phyloP scores from a whole-genome alignment of 2,797 vertebrate genomes.

The Poecilia wingei region DNA sequence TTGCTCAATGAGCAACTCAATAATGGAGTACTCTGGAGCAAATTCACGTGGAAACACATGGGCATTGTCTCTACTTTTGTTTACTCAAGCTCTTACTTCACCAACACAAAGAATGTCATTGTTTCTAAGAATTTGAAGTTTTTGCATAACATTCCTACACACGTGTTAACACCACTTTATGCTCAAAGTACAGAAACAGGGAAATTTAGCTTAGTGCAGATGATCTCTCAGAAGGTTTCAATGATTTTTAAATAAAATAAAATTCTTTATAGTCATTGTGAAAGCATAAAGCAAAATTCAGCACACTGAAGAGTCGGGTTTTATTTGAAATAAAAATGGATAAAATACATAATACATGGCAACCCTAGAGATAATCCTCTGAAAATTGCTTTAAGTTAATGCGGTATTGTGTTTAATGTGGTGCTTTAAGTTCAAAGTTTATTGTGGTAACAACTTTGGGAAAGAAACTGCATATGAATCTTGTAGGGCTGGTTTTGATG shows the following conservation, averaged over 20 bases:
- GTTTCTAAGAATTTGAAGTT: constrained; percentile 44
- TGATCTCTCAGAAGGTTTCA: background rate
- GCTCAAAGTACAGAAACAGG: background rate
- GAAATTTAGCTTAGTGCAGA: background rate
- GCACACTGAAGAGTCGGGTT: background rate
- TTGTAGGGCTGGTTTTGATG: no score
- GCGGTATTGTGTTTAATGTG: background rate
- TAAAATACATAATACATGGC: background rate
- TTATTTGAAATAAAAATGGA: background rate
- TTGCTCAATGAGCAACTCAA: constrained; percentile 23
- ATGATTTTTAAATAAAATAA: background rate
- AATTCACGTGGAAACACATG: constrained; percentile 43
- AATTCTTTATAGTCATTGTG: background rate
- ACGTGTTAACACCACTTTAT: constrained; percentile 5
- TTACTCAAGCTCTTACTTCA: constrained; percentile 57
- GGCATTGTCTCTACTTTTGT: constrained; percentile 57
- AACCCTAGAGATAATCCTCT: background rate
- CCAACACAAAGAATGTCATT: constrained; percentile 51
- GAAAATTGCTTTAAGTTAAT: background rate
- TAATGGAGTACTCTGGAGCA: constrained; percentile 13
- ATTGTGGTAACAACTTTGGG: background rate
- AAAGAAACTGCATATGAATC: background rate
- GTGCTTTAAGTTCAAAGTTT: background rate
- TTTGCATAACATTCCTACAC: constrained; percentile 26
- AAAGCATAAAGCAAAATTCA: background rate